Base-by-base conservation (phyloP, 2,113 vertebrate species). In the Bubo bubo region DNA sequence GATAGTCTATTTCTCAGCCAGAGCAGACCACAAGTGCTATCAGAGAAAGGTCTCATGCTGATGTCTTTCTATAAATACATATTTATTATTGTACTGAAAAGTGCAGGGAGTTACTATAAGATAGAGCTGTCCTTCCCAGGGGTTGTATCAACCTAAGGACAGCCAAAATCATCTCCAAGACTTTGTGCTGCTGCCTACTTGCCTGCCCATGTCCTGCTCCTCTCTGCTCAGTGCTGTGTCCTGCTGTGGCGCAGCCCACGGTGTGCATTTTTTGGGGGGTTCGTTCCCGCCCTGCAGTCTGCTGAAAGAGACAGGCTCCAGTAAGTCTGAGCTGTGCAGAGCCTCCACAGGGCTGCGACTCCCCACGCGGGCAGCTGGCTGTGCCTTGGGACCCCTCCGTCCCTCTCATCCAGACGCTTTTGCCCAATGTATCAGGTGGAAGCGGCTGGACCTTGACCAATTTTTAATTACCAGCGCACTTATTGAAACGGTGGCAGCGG, bases 181-280 rank as follows among this genome's bases (percentile, higher is more conserved):
- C 35, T 26, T 79, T 79, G 60, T 79, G 35, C 85, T 52, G 50
- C 91, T 85, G 71, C 45, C 59, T 43, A 1, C 4, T 0, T 84
- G 17, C 34, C 68, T 32, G 24, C 60, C 64, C 3, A 1, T 26
- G 47, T 39, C 70, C 73, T 5, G 11, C 23, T 59, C 22, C 19
- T 26, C 26, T 71, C 73, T 12, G 4, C 64, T 47, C 55, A 10
- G 3, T 1, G 15, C 81, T 12, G 28, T 3, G 1, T 45, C 64
- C 58, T 2, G 1, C 58, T 39, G 64, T 3, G 18, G 63, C 5
- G 3, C 0, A 0, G 50, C 34, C 56, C 66, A 19, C 2, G 1
- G 18, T 6, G 26, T 35, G 34, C 62, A 13, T 79, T 41, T 81
- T 34, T 56, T 9, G 4, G 18, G 79, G 39, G 27, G 35, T 35